These are phyloP conservation scores for Cheirogaleus major DNA, from an alignment of 2,797 vertebrate genomes.

Conservation along the genomic window DNA sequence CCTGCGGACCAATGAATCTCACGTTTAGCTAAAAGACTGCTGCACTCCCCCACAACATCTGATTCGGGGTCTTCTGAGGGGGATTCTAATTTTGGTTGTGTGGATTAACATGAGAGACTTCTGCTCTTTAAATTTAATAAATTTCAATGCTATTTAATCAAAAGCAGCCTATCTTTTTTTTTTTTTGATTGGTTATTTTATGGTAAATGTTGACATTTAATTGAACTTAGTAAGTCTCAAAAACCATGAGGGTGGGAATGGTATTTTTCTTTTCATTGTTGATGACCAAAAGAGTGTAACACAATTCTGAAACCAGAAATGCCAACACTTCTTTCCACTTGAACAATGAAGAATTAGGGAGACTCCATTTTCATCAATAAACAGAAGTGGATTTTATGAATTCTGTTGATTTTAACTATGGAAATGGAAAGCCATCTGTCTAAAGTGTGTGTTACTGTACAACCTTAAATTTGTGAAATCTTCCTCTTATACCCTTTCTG, in stretches of 20 bases:
- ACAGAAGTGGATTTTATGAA: background rate
- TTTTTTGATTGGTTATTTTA: background rate
- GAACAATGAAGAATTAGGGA: background rate
- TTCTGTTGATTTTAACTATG: background rate
- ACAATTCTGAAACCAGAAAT: background rate
- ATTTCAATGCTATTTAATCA: background rate
- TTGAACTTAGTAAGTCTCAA: background rate
- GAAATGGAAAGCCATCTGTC: background rate
- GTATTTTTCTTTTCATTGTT: background rate
- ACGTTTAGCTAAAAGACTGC: background rate
- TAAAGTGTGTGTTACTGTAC: background rate
- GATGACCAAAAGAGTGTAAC: background rate
- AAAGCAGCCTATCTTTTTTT: background rate
- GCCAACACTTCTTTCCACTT: background rate
- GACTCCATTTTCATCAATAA: background rate
- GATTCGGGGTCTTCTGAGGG: background rate
- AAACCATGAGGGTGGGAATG: background rate
- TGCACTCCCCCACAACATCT: background rate
- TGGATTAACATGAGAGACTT: background rate
- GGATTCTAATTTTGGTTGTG: background rate
- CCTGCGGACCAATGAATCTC: background rate
- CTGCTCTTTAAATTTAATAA: background rate
- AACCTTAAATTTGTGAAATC: background rate
- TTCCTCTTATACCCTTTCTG: background rate
- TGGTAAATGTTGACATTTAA: background rate